Evolutionary conservation across 2,888 invertebrate genomes (phyloP).

Genomic region (Pasiphila rectangulata): DNA sequence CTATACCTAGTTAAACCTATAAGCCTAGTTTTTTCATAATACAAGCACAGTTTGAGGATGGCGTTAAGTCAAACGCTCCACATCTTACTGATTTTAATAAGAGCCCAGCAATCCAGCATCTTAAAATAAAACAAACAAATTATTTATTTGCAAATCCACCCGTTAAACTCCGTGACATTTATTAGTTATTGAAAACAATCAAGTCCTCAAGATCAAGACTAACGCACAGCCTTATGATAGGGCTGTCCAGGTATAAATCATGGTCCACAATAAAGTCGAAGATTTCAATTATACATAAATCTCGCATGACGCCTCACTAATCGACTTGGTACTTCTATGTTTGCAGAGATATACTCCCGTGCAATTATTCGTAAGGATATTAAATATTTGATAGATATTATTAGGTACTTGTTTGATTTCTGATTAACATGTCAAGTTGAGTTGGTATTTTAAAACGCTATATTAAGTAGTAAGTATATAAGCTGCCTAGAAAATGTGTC

Average conservation of each 20-base stretch:
- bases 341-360: constrained; percentile 29
- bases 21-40: no score
- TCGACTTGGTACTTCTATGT: constrained; percentile 60
- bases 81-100: no score
- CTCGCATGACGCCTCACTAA: constrained; percentile 62
- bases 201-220: constrained; percentile 1
- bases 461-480: no score
- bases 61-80: no score
- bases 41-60: no score
- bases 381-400: constrained; percentile 9
- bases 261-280: constrained; percentile 66
- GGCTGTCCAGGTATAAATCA: constrained; percentile 60
- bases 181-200: neutral
- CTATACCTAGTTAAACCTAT: no score
- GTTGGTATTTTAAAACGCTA: constrained; percentile 3
- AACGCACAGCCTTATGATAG: constrained; percentile 23
- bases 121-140: no score
- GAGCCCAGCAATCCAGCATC: no score
- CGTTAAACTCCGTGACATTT: neutral
- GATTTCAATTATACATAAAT: constrained; percentile 80
- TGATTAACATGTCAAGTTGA: constrained; percentile 5
- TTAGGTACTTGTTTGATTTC: constrained; percentile 4
- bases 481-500: no score
- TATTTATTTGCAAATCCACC: no score
- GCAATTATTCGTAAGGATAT: constrained; percentile 10